Base-by-base conservation (phyloP, 2,797 vertebrate genomes). In the Oceanodroma leucorhoa region DNA sequence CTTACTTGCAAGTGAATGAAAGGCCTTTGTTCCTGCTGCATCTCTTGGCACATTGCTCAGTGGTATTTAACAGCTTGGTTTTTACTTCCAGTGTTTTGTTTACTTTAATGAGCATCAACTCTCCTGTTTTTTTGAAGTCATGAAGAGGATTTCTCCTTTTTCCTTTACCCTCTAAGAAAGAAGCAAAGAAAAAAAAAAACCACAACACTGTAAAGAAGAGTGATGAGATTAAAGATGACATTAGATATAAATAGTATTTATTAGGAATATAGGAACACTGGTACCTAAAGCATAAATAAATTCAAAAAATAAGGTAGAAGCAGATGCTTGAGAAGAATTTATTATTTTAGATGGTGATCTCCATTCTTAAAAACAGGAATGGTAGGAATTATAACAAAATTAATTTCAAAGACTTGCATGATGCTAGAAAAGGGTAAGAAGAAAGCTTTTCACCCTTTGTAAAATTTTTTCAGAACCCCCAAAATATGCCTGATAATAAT, bases 1-100 rank as follows among this genome's bases (percentile, higher is more conserved):
- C 98, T 95, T 98, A 99, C 99, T 99, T 99, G 99, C 99, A 99
- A 95, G 97, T 98, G 97, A 99, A 99, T 1, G 97, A 98, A 48
- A 99, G 97, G 67, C 98, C 98, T 96, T 98, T 99, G 97, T 98
- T 99, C 91, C 99, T 98, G 89, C 98, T 99, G 97, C 99, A 99
- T 92, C 98, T 98, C 73, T 98, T 99, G 76, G 99, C 99, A 95
- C 99, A 99, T 93, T 98, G 99, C 53, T 98, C 98, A 93, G 99
- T 94, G 53, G 96, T 96, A 65, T 98, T 99, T 96, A 99, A 96
- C 90, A 98, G 98, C 96, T 98, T 99, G 45, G 98, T 98, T 98
- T 98, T 99, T 82, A 98, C 98, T 97, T 97, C 97, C 94, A 98
- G 97, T 91, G 98, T 97, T 83, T 98, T 97, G 93, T 99, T 98